phyloP scores from a whole-genome alignment of 2,888 invertebrate genomes.

The Strigamia maritima region DNA sequence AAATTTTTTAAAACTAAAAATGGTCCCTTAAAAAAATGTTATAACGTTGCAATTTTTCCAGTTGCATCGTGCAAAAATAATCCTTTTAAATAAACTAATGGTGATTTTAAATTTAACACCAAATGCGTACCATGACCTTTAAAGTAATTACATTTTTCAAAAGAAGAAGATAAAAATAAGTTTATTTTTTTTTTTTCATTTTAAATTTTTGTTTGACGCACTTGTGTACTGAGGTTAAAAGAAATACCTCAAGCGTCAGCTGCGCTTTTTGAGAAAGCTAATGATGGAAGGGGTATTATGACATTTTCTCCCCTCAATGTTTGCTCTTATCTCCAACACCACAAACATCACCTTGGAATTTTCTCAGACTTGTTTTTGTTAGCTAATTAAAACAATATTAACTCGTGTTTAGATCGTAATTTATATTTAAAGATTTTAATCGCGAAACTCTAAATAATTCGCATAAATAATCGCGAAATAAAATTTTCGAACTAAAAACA shows the following conservation, averaged over 20 bases:
- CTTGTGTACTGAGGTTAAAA: not conserved
- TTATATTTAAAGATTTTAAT: not conserved
- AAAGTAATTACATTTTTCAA: not conserved
- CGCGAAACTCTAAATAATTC: not conserved
- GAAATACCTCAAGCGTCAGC: not conserved
- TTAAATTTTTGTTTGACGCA: not conserved
- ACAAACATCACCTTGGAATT: constrained; percentile 22
- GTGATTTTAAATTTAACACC: too few species aligned
- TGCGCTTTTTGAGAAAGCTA: not conserved
- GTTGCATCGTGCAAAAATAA: not conserved
- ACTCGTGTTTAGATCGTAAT: constrained; percentile 9
- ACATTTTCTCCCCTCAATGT: not conserved
- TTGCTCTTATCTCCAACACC: constrained; percentile 27
- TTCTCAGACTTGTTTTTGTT: not conserved
- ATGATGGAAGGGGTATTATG: constrained; percentile 22
- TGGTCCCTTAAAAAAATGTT: not conserved
- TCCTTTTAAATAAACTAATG: not conserved
- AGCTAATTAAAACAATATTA: constrained; percentile 20
- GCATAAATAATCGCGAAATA: not conserved
- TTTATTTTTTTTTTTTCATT: too few species aligned
- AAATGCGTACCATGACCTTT: not conserved
- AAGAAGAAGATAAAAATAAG: not conserved
- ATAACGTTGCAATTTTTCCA: not conserved
- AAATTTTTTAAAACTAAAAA: not conserved
- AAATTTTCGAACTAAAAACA: not conserved